Evolutionary conservation across 2,797 vertebrate species (phyloP).

Genomic region (Pteronotus mesoamericanus): DNA sequence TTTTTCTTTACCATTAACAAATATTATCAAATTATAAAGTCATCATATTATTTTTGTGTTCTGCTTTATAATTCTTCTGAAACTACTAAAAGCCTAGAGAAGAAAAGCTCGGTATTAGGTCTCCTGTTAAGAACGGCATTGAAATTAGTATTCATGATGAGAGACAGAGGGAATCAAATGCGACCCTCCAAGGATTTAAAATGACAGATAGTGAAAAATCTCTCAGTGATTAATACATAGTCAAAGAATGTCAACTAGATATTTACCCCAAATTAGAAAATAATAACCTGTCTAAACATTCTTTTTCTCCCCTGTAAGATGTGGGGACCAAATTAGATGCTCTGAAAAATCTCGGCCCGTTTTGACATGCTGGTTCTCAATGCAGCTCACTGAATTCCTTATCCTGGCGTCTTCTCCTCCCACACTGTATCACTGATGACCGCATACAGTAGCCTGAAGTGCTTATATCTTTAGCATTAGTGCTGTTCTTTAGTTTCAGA

Average conservation of each 20-base stretch:
- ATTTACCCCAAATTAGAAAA: background rate
- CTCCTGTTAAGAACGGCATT: background rate
- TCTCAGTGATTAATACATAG: background rate
- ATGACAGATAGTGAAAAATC: background rate
- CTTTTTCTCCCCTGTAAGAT: background rate
- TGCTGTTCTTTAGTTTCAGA: background rate
- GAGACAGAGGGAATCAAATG: background rate
- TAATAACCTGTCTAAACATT: background rate
- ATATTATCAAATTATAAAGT: background rate
- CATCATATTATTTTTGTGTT: background rate
- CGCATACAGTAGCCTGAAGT: background rate
- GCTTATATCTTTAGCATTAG: background rate
- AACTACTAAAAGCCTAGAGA: background rate
- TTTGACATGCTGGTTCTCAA: background rate
- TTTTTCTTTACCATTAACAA: background rate
- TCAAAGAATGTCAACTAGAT: background rate
- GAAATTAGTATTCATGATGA: conserved; percentile 14
- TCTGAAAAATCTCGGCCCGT: background rate
- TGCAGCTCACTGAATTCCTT: background rate
- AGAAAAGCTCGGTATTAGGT: background rate
- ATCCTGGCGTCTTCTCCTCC: background rate
- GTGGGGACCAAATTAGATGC: background rate
- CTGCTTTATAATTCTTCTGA: background rate
- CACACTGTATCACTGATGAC: background rate
- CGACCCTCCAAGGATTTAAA: background rate